Base-by-base conservation (phyloP, 2,797 vertebrate species). In the Lacerta bilineata region DNA sequence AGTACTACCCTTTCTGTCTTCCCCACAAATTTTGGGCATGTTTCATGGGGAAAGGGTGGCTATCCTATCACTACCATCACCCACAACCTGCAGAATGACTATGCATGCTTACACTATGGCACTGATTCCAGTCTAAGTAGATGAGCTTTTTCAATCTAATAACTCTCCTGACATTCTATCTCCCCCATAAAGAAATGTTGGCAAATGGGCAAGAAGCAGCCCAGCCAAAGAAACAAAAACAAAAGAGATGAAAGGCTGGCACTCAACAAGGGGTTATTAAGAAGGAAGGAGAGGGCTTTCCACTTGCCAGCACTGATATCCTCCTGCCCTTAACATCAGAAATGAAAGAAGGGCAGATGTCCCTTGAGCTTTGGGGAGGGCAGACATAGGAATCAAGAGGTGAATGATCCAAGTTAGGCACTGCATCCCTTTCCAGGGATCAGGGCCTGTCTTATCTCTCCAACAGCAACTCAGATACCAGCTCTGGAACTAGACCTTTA, bases 301-400 rank as follows among this genome's bases (percentile, higher is more conserved):
- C 61, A 89, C 59, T 89, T 81, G 82, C 20, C 71, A 59, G 29
- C 59, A n/a, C 25, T 23, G 11, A 15, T 83, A 83, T n/a, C 25
- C 33, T 79, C 20, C 36, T 79, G 64, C 27, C 25, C n/a, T 76
- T 80, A 77, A 68, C 25, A 77, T 43, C 27, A 83, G 81, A 92
- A 87, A 90, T 83, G 92, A 69, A 75, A 75, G 77, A 55, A 72
- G 20, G 27, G 74, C 20, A 81, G 10, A 17, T 59, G 8, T 82
- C 64, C 80, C 66, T 46, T 59, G 66, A 68, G 9, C 10, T 33
- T 23, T 13, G 13, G 50, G 75, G 75, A 78, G 87, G 83, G 85
- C 92, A 94, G 88, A 90, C 94, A 92, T 91, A 87, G 89, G 43
- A 92, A 75, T 13, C 17, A 69, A 41, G 75, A 39, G 23, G 10